Conservation (phyloP, 1,140 invertebrate species). For the Cydia splendana region DNA sequence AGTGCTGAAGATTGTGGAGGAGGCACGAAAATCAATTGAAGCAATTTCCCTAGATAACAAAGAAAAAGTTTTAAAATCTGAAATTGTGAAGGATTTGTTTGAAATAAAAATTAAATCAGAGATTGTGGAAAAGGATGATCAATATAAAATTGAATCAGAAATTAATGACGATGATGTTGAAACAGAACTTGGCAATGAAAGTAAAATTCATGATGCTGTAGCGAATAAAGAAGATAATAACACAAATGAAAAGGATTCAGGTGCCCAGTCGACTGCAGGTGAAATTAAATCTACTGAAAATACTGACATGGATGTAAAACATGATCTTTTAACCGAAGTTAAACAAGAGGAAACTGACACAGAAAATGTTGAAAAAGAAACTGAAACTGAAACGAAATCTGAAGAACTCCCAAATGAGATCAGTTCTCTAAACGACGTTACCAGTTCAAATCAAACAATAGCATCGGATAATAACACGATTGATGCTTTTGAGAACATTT, state of each 20-base stretch:
- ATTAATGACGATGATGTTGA: not conserved
- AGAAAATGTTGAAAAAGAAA: not conserved
- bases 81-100: not conserved
- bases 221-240: not conserved
- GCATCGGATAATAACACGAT: slow-evolving; percentile 53
- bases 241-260: not conserved
- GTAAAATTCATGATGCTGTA: not conserved
- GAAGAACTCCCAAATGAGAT: not conserved
- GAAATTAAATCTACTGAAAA: not conserved
- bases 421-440: slow-evolving; percentile 12
- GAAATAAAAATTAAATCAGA: slow-evolving; percentile 9
- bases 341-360: slow-evolving; percentile 4
- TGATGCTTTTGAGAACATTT: slow-evolving; percentile 67
- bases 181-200: not conserved
- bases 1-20: slow-evolving; percentile 41
- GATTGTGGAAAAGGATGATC: not conserved
- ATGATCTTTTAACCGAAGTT: not conserved
- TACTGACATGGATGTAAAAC: not conserved
- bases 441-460: slow-evolving; percentile 34
- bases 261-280: not conserved
- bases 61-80: slow-evolving; percentile 38
- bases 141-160: not conserved
- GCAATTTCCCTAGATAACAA: slow-evolving; percentile 40
- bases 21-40: slow-evolving; percentile 44
- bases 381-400: not conserved